Evolutionary conservation across 2,113 vertebrate genomes (phyloP), one percentile per base, ranked within the genome.

Genomic region (Hydrochoerus hydrochaeris): DNA sequence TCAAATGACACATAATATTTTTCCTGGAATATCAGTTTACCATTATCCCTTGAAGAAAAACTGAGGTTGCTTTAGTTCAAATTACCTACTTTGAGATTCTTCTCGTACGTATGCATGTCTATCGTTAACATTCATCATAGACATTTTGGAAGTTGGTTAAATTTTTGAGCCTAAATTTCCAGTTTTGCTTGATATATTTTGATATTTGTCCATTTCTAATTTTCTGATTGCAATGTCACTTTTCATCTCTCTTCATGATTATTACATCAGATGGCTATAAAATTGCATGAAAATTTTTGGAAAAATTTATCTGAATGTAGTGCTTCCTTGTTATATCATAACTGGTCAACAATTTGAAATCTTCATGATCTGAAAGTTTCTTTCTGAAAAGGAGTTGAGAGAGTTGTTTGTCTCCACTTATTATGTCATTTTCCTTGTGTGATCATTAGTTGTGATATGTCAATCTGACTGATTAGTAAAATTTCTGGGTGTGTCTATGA

Each of bases 11-110:
- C 49, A 65, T 4, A 65, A 6, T 30, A 81, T 30, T 63, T 93
- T 93, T 75, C 1, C 44, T 83, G 2, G 49, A 67, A 78, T 65
- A 65, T 32, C 32, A 94, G 89, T 17, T 46, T 75, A 63, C 78
- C 60, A 49, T 88, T 78, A 92, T 65, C 5, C 41, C 20, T 46
- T 62, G 6, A 91, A 94, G 17, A 95, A n/a, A 67, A 96, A 30
- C 10, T 73, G 1, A 69, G 58, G 17, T 75, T 80, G 3, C 57
- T 96, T 86, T 78, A 60, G 88, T 13, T 92, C 32, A 69, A 69
- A 58, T 16, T 46, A 86, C 5, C 60, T 78, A 85, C 30, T 88
- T 54, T 90, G 85, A 94, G 49, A 88, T 77, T 92, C 30, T 85
- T 82, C 26, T 87, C 73, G 54, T 81, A 28, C 75, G 7, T 88